Conservation (phyloP, 2,797 vertebrate species). For the Anabacerthia variegaticeps region DNA sequence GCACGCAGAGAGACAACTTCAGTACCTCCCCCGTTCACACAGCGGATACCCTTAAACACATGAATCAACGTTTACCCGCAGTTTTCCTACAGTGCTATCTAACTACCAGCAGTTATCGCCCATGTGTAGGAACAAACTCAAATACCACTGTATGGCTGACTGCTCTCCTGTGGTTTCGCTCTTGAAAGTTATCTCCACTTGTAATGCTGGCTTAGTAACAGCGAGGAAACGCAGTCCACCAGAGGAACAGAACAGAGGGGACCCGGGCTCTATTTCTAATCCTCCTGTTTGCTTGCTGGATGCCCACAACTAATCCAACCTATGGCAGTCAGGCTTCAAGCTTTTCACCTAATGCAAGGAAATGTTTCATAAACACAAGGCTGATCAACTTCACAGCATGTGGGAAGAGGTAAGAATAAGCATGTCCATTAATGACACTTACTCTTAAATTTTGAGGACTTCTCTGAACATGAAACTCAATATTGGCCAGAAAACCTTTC, state of each 20-base stretch:
- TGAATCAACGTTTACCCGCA: constrained; percentile 59
- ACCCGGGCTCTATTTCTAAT: neutral
- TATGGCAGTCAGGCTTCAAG: neutral
- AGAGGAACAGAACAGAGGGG: neutral
- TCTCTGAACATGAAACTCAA: neutral
- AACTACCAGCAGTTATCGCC: constrained; percentile 12
- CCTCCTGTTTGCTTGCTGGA: neutral
- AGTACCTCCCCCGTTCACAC: neutral
- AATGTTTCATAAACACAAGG: neutral
- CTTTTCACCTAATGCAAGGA: neutral
- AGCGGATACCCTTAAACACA: constrained; percentile 38
- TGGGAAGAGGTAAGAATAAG: neutral
- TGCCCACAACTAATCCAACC: neutral
- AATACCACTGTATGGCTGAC: constrained; percentile 2
- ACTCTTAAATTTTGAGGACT: neutral
- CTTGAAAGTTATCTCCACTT: neutral
- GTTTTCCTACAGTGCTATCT: neutral
- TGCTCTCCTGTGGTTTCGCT: constrained; percentile 30
- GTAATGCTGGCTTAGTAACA: neutral
- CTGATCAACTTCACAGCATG: neutral
- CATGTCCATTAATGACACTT: neutral
- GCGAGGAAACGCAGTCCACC: neutral
- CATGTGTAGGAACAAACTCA: constrained; percentile 21
- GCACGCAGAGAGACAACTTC: constrained; percentile 5
- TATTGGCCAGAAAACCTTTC: neutral